A percentile compares a stretch with the other conserved stretches of the same genome.
Evolutionary conservation across 2,797 vertebrate genomes (phyloP).

Genomic region (Notoglanidium macrostoma): DNA sequence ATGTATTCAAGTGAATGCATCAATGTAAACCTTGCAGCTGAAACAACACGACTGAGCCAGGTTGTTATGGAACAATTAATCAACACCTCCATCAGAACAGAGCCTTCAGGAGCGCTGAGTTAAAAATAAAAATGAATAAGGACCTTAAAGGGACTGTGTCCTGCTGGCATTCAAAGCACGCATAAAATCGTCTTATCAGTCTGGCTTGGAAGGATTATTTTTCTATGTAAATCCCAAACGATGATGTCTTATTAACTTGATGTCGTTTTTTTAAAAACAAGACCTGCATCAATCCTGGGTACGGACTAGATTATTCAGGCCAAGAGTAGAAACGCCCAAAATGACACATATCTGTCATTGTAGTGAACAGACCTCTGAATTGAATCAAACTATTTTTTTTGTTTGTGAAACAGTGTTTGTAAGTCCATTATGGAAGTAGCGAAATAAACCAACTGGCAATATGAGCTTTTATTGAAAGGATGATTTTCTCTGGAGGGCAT

Average conservation of each 20-base stretch:
- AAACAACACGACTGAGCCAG: not conserved
- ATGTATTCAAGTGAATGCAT: not conserved
- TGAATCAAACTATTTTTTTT: not conserved
- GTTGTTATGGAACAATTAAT: not conserved
- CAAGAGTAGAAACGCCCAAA: not conserved
- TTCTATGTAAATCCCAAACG: not conserved
- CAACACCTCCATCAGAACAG: not conserved
- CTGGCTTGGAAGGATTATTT: not conserved
- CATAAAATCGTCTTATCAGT: not conserved
- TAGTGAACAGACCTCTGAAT: not conserved
- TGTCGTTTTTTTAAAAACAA: not conserved
- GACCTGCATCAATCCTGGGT: not conserved
- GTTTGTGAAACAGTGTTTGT: not conserved
- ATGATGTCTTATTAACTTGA: too few species aligned
- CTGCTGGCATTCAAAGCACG: not conserved
- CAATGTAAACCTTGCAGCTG: not conserved
- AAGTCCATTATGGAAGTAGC: not conserved
- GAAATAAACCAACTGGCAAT: not conserved
- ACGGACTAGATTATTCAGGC: not conserved
- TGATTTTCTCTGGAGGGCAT: constrained; percentile 10
- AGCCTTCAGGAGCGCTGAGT: too few species aligned
- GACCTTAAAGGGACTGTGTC: not conserved
- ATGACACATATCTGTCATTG: not conserved
- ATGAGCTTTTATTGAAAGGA: not conserved
- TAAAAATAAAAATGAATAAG: not conserved